Base-by-base conservation (phyloP, 2,113 vertebrate genomes). In the Chrysemys picta region DNA sequence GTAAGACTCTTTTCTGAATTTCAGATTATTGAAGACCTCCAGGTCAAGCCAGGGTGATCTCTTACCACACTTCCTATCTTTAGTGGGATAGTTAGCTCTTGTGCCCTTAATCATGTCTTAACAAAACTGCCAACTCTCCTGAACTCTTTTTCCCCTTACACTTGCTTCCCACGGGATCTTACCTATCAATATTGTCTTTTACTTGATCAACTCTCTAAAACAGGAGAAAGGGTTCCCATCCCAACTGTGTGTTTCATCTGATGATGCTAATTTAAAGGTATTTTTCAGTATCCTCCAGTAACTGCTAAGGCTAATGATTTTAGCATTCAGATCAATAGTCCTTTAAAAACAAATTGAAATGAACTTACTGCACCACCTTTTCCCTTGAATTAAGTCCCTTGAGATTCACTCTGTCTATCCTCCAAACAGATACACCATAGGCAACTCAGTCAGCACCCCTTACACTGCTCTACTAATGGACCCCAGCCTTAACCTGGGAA, bases 241-340 rank as follows among this genome's bases (percentile, higher is more conserved):
- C 83, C 90, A 84, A 9, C 4, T 1, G 4, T 7, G 3, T 53
- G 35, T 94, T 76, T 72, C 72, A 90, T 52, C 53, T 65, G 62
- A 17, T 80, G 83, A 47, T 91, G 91, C 21, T 78, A 82, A 92
- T 81, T 90, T 80, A 86, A 56, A 27, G 2, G n/a, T 52, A 76
- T 3, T 47, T 80, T 42, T 79, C 87, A 52, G 62, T 31, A 62
- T 38, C 80, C 83, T 80, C 80, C 42, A 35, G 78, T 93, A 95
- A 96, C 62, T 81, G 49, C 82, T 82, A 65, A 76, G 25, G 83
- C 16, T 96, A 96, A 95, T 92, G 82, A 65, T 49, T 95, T 96
- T 4, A 92, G 29, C 83, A 87, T 78, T 62, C 62, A 12, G 75
- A 95, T 96, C 91, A 75, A 97, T 95, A 95, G 93, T 50, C 29